These are phyloP conservation scores for Acropora tenuis DNA, from an alignment of 64 coral and sea anemone species.

Conservation along the genomic window DNA sequence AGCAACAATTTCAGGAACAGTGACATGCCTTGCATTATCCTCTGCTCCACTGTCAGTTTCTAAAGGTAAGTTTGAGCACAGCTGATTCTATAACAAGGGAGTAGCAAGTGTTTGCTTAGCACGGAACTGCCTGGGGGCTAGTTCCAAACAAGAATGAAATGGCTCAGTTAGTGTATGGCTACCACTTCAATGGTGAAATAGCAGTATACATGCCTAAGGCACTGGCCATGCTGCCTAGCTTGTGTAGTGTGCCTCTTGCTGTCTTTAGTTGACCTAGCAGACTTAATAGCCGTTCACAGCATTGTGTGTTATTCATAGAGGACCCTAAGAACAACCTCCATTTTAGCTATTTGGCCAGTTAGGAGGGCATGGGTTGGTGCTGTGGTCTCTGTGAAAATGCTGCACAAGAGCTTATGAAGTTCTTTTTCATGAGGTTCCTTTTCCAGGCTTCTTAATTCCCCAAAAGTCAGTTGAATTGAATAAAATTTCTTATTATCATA, in stretches of 20 bases:
- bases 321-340: neutral
- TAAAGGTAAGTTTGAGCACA: conserved; percentile 32
- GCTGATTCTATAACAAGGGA: neutral
- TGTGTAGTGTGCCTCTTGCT: neutral
- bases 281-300: too few species aligned
- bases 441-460: neutral
- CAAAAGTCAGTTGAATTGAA: neutral
- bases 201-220: neutral
- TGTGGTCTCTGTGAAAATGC: neutral
- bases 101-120: too few species aligned
- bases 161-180: neutral
- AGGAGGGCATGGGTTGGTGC: neutral
- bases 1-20: conserved; percentile 38
- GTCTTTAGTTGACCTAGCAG: neutral
- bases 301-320: neutral
- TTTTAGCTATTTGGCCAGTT: neutral
- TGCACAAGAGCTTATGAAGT: neutral
- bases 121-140: neutral
- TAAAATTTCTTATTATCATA: neutral
- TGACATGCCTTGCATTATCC: conserved; percentile 37
- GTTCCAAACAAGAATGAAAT: neutral
- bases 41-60: conserved; percentile 17
- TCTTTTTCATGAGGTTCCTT: neutral
- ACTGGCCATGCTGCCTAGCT: neutral
- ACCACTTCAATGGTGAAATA: neutral